These are phyloP conservation scores for Muscina levida DNA, from an alignment of 2,888 invertebrate genomes.

Conservation along the genomic window DNA sequence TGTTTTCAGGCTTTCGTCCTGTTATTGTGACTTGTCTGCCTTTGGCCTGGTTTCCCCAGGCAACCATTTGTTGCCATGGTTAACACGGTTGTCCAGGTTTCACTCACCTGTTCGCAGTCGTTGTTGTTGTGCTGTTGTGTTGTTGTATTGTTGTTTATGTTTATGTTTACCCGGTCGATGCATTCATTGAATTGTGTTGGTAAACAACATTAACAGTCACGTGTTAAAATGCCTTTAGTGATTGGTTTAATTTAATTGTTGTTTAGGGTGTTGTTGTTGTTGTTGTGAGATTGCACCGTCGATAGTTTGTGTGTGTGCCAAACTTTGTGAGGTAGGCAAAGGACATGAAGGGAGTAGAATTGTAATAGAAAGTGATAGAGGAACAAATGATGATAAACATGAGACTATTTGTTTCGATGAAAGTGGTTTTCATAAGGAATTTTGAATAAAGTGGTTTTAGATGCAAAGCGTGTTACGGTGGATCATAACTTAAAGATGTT, in stretches of 20 bases:
- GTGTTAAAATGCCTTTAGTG: conserved; percentile 63
- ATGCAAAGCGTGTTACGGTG: too few species aligned
- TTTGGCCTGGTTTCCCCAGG: conserved; percentile 53
- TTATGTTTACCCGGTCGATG: conserved; percentile 54
- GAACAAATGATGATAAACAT: too few species aligned
- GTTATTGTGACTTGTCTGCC: conserved; percentile 45
- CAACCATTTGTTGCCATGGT: conserved; percentile 63
- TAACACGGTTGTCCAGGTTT: conserved; percentile 64
- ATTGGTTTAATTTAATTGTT: conserved; percentile 62
- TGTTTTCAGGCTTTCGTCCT: conserved; percentile 14
- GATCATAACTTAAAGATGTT: too few species aligned
- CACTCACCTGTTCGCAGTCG: conserved; percentile 59
- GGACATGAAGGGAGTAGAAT: too few species aligned
- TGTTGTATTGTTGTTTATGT: conserved; percentile 6
- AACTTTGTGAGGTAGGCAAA: not conserved
- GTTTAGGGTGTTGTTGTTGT: conserved; percentile 32
- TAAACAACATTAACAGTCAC: conserved; percentile 64
- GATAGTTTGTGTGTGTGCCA: not conserved
- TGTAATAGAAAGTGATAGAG: too few species aligned
- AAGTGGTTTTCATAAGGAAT: too few species aligned
- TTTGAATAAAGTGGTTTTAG: too few species aligned
- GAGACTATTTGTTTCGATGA: too few species aligned
- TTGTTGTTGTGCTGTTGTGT: conserved; percentile 8
- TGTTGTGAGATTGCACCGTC: not conserved
- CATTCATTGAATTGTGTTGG: conserved; percentile 43